A percentile compares a stretch with the other conserved stretches of the same genome.
Conservation (phyloP, 2,113 vertebrate genomes). For the Lagenorhynchus albirostris region DNA sequence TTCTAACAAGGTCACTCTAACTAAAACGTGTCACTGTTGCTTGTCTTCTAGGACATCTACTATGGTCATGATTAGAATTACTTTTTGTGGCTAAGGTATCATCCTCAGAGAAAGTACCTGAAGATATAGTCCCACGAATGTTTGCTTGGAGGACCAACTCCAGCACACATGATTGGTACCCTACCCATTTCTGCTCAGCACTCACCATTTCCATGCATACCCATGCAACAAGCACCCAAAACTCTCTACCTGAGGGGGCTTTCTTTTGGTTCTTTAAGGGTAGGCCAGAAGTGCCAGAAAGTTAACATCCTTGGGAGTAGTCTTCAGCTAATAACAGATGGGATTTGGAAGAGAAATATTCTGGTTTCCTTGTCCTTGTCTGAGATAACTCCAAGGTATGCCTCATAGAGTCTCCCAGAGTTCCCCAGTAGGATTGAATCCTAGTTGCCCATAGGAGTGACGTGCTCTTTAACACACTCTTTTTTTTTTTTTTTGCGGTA, state of each 20-base stretch:
- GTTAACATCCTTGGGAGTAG: background rate
- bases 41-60: background rate
- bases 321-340: background rate
- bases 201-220: background rate
- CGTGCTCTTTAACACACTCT: background rate
- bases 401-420: background rate
- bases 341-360: background rate
- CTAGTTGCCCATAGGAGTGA: background rate
- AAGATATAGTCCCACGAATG: background rate
- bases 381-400: background rate
- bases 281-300: background rate
- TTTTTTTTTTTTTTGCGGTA: too few relatives aligned
- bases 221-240: background rate
- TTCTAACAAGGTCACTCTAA: background rate
- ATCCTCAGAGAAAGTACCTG: constrained; percentile 10
- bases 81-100: background rate
- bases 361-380: background rate
- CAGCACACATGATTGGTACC: background rate
- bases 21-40: background rate
- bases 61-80: background rate
- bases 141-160: background rate
- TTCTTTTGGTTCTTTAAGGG: background rate
- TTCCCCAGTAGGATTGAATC: background rate
- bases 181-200: background rate
- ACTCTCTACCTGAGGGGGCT: background rate